Evolutionary conservation across 2,888 invertebrate species (phyloP), one percentile per base, ranked within the genome.

Genomic region (Spilosoma lubricipeda): DNA sequence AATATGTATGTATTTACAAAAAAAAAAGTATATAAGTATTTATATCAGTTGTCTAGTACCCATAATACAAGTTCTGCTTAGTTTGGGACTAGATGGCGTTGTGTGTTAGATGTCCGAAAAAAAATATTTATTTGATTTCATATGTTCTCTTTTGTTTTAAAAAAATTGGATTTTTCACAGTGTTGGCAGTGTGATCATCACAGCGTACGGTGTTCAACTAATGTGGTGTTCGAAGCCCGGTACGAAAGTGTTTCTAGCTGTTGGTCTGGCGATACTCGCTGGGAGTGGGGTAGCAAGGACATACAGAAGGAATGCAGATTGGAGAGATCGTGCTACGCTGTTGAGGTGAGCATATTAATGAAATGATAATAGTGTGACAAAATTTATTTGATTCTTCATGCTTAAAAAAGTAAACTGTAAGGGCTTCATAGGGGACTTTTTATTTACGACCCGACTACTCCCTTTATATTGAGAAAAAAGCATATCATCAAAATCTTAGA

Each of bases 121-220:
- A n/a, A n/a, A n/a, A n/a, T n/a, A n/a, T n/a, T n/a, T n/a, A n/a
- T n/a, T n/a, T 52, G 8, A 52, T 39, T 39, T 39, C 11, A 39
- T 39, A 39, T 3, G 20, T 30, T 68, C 8, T 30, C 2, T 2
- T 42, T 30, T 8, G 5, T 36, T 36, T 39, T 11, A 7, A 7
- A 20, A 13, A 66, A 4, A n/a, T 23, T 13, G 64, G 15, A 33
- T 77, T 42, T 33, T 73, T 76, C 73, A 56, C 96, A 98, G 98
- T 90, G 96, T 98, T 85, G 98, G 98, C 23, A 97, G 98, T 91
- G 98, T 98, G 74, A 96, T 98, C 81, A 96, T 99, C 82, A 97
- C 98, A 67, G 98, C 97, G 3, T 97, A 97, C 86, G 98, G 98
- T 0, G 97, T 97, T 42, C 97, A 98, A 90, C 92, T 97, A 78